Conservation (phyloP, 2,888 invertebrate species). For the Parnassius apollo region DNA sequence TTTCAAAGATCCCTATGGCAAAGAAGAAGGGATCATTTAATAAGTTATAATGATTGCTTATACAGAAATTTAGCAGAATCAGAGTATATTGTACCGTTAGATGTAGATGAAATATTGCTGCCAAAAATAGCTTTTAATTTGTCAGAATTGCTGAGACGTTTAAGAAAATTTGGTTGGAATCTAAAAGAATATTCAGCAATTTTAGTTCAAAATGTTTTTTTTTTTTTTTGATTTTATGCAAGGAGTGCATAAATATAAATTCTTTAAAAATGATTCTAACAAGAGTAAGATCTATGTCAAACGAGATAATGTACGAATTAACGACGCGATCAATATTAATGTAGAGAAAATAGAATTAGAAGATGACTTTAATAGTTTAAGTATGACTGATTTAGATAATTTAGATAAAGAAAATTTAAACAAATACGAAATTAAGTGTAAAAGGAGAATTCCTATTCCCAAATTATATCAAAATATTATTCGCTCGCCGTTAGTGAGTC, state of each 20-base stretch:
- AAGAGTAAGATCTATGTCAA: slow-evolving; percentile 60
- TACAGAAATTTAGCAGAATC: too few relatives aligned
- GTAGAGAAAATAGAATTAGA: slow-evolving; percentile 57
- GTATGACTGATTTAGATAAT: slow-evolving; percentile 38
- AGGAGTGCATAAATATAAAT: slow-evolving; percentile 46
- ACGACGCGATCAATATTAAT: slow-evolving; percentile 29
- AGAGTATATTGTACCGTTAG: too few relatives aligned
- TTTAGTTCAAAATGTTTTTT: slow-evolving; percentile 85
- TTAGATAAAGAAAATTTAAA: slow-evolving; percentile 38
- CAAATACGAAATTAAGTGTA: slow-evolving; percentile 54
- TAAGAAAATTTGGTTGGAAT: slow-evolving; percentile 63
- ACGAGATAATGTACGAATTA: slow-evolving; percentile 68
- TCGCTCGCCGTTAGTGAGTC: slow-evolving; percentile 82
- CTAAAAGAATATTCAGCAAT: slow-evolving; percentile 80
- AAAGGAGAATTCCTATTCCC: slow-evolving; percentile 51
- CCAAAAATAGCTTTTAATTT: slow-evolving; percentile 83
- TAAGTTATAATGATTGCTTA: too few relatives aligned
- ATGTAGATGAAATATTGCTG: slow-evolving; percentile 87
- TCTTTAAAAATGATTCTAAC: slow-evolving; percentile 38
- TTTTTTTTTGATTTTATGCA: slow-evolving; percentile 82
- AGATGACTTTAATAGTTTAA: slow-evolving; percentile 48
- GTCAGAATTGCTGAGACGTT: slow-evolving; percentile 77
- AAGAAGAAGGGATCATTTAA: too few relatives aligned
- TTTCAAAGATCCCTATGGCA: too few relatives aligned
- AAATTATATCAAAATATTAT: slow-evolving; percentile 73